Evolutionary conservation across 2,888 invertebrate genomes (phyloP), one percentile per base, ranked within the genome.

Genomic region (Ophraella communa): DNA sequence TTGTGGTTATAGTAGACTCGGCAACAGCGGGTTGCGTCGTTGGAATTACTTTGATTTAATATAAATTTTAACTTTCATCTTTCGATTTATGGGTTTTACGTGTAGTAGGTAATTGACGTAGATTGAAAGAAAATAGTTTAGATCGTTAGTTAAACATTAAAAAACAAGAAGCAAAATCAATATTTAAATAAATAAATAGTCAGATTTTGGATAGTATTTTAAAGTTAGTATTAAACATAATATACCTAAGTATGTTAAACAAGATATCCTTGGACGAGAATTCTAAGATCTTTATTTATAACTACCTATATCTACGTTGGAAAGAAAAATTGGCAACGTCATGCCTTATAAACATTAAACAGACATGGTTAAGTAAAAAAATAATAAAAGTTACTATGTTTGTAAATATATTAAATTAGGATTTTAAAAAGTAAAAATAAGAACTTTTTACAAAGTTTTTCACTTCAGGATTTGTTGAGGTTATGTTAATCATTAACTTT

Each of bases 61-160:
- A 33, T 30, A 14, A 44, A 44, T 14, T 27, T 55, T 27, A 45
- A 56, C 45, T 44, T 55, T 55, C 42, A 55, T 45, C 51, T 57
- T 45, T 45, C 51, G 44, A 35, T 64, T 55, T 52, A 56, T 21
- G 65, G 57, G 47, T 61, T 61, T 56, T 57, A 53, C 56, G 55
- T 45, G 57, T 20, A 33, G 11, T 45, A n/a, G n/a, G n/a, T 44
- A 20, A 20, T 8, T 65, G 64, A 65, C 65, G 65, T 65, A n/a
- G 7, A n/a, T 14, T 18, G 11, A 35, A 27, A 47, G 20, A 64
- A 64, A 47, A 58, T 33, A 39, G 20, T 17, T 2, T 2, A 39
- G 39, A 39, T 14, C 5, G 17, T 39, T 39, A 17, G 17, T 27
- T 27, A 60, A 24, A 30, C 21, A 61, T 54, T 44, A 35, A 56